Conservation (phyloP, 2,797 vertebrate species). For the Gymnocypris eckloni region DNA sequence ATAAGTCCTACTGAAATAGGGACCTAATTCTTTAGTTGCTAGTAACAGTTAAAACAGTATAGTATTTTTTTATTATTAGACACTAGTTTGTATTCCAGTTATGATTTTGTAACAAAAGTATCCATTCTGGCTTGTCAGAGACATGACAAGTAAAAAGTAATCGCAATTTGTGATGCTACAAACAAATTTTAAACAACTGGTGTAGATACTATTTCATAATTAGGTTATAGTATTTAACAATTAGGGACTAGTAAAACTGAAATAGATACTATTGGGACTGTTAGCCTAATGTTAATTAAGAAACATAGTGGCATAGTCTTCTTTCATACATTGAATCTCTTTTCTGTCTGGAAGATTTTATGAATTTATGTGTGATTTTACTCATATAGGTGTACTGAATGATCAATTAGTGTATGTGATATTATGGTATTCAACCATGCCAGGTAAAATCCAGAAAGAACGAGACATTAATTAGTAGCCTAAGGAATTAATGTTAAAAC, state of each 20-base stretch:
- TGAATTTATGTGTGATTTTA: background rate
- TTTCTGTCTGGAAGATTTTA: background rate
- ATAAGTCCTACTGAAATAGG: too few relatives aligned
- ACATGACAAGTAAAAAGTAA: background rate
- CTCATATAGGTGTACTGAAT: background rate
- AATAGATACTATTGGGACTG: background rate
- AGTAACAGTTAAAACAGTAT: background rate
- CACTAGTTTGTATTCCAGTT: background rate
- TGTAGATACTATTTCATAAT: background rate
- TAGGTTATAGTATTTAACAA: background rate
- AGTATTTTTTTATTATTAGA: background rate
- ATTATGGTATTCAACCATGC: background rate
- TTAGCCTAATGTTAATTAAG: background rate
- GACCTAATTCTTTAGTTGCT: background rate
- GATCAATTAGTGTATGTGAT: background rate
- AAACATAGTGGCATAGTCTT: background rate
- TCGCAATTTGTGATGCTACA: background rate
- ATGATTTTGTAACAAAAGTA: background rate
- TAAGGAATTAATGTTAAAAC: conserved; percentile 27
- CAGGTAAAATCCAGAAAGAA: background rate
- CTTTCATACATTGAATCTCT: background rate
- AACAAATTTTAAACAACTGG: background rate
- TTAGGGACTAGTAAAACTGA: background rate
- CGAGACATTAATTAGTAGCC: background rate
- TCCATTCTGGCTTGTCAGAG: background rate